Base-by-base conservation (phyloP, 2,888 invertebrate species). In the Cerastis leucographa region DNA sequence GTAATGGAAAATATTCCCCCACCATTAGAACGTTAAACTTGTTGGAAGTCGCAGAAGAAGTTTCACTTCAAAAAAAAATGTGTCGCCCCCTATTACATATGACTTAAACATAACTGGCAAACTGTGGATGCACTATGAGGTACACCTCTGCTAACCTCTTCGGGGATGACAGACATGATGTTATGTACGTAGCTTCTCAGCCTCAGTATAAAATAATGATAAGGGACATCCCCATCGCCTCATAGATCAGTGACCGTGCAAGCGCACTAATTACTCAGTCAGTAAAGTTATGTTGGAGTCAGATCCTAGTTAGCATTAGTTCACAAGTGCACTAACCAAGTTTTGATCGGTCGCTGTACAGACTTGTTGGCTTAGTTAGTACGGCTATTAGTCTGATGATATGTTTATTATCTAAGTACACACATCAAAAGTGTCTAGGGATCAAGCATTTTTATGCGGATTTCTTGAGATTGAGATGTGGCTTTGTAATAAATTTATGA, bases 271-370 rank as follows among this genome's bases (percentile, higher is more conserved):
- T 80, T 80, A 78, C 70, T 80, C 69, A 54, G 75, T 69, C 64
- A 64, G 84, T 78, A 88, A 88, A n/a, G n/a, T 87, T 86, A 88
- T n/a, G n/a, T 80, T 77, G 71, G 29, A 76, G 76, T 70, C 68
- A 70, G 74, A 65, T 61, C 61, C 62, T 61, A 78, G 81, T 84
- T 82, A 54, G 65, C 68, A 76, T 82, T 84, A 79, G 77, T 80
- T 82, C 49, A 29, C 75, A 77, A 81, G 76, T 78, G 73, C 62
- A 61, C 73, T 74, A 70, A 84, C 66, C 61, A 81, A 84, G 80
- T 86, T 82, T 74, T 75, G 80, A 86, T 84, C 76, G 85, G 68
- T 73, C 51, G 62, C 40, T 74, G 75, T 56, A 61, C 65, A 56
- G 74, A 59, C 62, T 62, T 29, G 66, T 12, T 17, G 29, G 54